Conservation (phyloP, 2,797 vertebrate species). For the Pangasius krempfi region DNA sequence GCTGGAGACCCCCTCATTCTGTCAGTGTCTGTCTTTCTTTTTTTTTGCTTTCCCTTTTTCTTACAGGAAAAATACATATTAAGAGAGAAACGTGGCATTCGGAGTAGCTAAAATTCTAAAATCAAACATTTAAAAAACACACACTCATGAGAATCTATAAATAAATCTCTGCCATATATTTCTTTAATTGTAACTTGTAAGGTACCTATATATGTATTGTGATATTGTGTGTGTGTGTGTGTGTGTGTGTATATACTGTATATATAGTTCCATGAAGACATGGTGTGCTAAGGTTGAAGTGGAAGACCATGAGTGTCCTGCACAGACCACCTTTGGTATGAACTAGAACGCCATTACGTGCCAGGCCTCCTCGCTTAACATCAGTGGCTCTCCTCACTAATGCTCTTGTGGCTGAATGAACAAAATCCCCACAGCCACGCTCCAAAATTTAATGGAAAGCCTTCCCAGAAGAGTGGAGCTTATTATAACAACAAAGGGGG, state of each 20-base stretch:
- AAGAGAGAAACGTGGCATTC: not conserved
- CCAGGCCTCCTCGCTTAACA: not conserved
- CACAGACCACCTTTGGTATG: not conserved
- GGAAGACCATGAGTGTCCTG: not conserved
- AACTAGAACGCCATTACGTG: not conserved
- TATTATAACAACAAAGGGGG: not conserved
- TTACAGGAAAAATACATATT: slow-evolving; percentile 1
- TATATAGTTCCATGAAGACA: not conserved
- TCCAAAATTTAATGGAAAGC: not conserved
- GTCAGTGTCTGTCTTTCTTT: slow-evolving; percentile 42
- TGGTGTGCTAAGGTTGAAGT: not conserved
- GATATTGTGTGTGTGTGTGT: no score
- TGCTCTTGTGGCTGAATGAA: not conserved
- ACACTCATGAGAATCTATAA: not conserved
- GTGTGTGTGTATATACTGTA: no score
- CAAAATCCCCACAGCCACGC: not conserved
- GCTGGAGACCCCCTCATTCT: slow-evolving; percentile 83
- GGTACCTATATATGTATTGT: no score
- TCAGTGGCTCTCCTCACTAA: not conserved
- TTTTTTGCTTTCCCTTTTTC: slow-evolving; percentile 40
- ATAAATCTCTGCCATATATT: not conserved
- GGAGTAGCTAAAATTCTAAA: not conserved
- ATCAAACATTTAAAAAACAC: not conserved
- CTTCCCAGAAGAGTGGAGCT: not conserved
- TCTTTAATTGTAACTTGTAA: not conserved